Percentiles rank a stretch among this genome's conserved stretches.
These are phyloP conservation scores for Carapus acus DNA, from an alignment of 2,797 vertebrate genomes.

Conservation along the genomic window DNA sequence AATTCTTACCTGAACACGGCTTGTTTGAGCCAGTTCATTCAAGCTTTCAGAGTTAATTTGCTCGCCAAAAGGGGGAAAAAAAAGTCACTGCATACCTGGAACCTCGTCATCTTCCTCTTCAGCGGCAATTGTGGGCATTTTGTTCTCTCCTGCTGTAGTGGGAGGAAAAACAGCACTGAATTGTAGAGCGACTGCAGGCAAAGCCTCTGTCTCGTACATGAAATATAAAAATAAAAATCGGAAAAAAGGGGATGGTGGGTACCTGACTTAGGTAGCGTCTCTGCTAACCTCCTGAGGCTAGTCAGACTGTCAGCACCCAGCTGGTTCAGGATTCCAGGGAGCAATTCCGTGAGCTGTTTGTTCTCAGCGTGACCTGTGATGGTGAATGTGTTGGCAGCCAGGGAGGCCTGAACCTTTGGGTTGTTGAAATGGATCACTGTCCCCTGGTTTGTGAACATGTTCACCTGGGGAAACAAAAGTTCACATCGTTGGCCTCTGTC, in stretches of 20 bases:
- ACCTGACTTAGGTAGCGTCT: conserved; percentile 90
- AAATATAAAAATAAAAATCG: too few species aligned
- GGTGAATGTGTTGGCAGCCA: conserved; percentile 97
- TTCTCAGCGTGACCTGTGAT: conserved; percentile 96
- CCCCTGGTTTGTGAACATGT: conserved; percentile 98
- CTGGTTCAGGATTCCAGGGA: conserved; percentile 94
- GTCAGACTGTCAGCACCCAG: conserved; percentile 94
- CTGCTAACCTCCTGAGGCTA: conserved; percentile 91
- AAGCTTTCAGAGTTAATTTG: too few species aligned
- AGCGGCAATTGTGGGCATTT: conserved; percentile 49
- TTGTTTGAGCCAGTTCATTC: too few species aligned
- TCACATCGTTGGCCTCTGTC: too few species aligned
- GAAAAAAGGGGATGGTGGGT: too few species aligned
- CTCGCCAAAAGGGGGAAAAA: background rate
- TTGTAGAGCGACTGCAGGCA: background rate
- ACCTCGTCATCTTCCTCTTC: conserved; percentile 70
- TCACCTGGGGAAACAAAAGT: conserved; percentile 73
- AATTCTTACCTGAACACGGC: too few species aligned
- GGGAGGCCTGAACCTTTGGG: conserved; percentile 95
- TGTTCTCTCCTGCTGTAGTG: conserved; percentile 54
- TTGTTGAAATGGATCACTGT: conserved; percentile 99
- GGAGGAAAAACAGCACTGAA: background rate
- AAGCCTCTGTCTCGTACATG: too few species aligned
- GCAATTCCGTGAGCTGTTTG: conserved; percentile 97
- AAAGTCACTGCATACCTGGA: conserved; percentile 50